These are phyloP conservation scores for Rissa tridactyla DNA, from an alignment of 2,113 vertebrate species.

Conservation along the genomic window DNA sequence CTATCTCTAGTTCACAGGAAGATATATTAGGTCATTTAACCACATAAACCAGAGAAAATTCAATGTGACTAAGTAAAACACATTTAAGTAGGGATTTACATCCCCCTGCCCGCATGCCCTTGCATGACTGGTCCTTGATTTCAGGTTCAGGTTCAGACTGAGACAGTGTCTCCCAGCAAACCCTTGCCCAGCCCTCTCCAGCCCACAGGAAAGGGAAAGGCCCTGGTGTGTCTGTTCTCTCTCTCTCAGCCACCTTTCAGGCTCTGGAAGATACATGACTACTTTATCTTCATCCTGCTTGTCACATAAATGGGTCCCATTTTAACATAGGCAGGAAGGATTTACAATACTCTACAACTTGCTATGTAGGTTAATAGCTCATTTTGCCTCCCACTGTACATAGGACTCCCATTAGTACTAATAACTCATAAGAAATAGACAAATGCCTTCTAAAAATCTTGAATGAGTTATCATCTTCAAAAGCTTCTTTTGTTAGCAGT, in stretches of 20 bases:
- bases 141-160: not conserved
- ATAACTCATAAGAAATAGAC: not conserved
- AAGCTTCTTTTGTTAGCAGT: not conserved
- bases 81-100: not conserved
- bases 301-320: not conserved
- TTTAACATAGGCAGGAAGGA: not conserved
- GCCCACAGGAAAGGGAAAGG: not conserved
- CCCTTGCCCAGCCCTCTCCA: not conserved
- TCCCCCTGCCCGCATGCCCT: not conserved
- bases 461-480: not conserved
- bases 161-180: not conserved
- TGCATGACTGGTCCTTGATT: not conserved
- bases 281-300: not conserved
- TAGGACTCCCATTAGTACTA: not conserved
- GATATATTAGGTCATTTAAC: not conserved
- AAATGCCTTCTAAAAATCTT: not conserved
- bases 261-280: not conserved
- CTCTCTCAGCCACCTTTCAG: not conserved
- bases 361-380: not conserved
- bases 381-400: not conserved
- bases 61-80: not conserved
- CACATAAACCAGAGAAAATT: not conserved
- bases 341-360: not conserved
- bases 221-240: not conserved
- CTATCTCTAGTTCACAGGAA: rapidly evolving